Base-by-base conservation (phyloP, 2,888 invertebrate genomes). In the Nemotelus nigrinus region DNA sequence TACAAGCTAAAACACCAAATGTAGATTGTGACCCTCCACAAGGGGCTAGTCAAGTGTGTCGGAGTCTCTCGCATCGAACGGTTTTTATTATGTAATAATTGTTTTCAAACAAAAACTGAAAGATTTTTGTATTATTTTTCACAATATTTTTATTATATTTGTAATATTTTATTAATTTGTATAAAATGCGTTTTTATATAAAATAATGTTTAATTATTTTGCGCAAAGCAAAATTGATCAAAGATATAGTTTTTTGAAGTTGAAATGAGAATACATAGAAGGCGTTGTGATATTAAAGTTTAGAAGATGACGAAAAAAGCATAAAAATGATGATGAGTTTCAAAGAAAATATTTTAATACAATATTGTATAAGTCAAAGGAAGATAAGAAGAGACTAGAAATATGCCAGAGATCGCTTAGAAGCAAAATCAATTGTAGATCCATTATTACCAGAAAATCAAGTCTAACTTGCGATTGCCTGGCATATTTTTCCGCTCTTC, bases 271-370 rank as follows among this genome's bases (percentile, higher is more conserved):
- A 43, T 67, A 79, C 82, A 82, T 81, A 82, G 82, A 82, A 83
- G 84, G 86, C 85, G 87, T 87, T 86, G 87, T 86, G 87, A 86
- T 86, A 87, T 86, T 86, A 86, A 85, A 85, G 84, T 68, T 76
- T 76, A 76, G 60, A 63, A 8, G 53, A 76, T 44, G 57, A 76
- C 39, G 44, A 60, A 55, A n/a, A 60, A 39, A 58, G 48, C 3
- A 3, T 3, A 47, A 71, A n/a, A 43, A 63, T 39, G 39, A 63
- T 41, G 50, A 63, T 57, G 64, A 76, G 63, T 70, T 41, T 71
- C 63, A 78, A 53, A 41, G 3, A 81, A 83, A 82, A 80, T 77
- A 85, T 85, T 82, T 83, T 83, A 81, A 82, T 63, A 63, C 8
- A 63, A 41, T 63, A 53, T 7, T 53, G 53, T 63, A 43, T 63